Conservation (phyloP, 2,888 invertebrate species). For the Epinotia nisella region DNA sequence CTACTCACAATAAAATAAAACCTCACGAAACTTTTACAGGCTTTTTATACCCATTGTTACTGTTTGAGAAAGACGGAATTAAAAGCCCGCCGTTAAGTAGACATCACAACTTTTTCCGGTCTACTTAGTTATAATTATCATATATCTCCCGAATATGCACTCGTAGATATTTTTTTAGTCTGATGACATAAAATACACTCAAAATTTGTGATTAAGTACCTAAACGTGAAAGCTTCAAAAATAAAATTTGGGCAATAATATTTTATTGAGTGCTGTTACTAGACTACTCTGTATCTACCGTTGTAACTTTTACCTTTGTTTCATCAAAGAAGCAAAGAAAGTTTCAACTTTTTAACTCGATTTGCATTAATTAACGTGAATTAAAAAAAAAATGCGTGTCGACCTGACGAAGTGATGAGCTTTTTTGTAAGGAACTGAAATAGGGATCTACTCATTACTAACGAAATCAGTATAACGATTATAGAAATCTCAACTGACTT, state of each 20-base stretch:
- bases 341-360: constrained; percentile 13
- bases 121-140: constrained; percentile 22
- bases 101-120: constrained; percentile 23
- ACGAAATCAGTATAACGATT: background rate
- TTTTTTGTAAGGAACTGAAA: background rate
- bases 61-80: constrained; percentile 52
- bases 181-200: constrained; percentile 6
- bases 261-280: constrained; percentile 27
- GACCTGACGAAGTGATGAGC: background rate
- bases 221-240: constrained; percentile 31
- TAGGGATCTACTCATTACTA: background rate
- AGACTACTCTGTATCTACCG: background rate
- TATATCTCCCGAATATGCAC: background rate
- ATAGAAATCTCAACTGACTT: background rate
- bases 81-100: constrained; percentile 51
- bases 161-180: no score
- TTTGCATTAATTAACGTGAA: constrained; percentile 13
- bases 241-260: constrained; percentile 20
- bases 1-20: constrained; percentile 64
- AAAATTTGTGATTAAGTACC: constrained; percentile 28
- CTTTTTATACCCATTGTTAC: constrained; percentile 66
- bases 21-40: constrained; percentile 61
- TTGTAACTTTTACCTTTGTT: constrained; percentile 31
- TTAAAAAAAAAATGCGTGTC: background rate
- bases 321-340: constrained; percentile 14